Percentiles rank a stretch among this genome's conserved stretches.
phyloP scores from a whole-genome alignment of 2,888 invertebrate genomes.

The Dysmachus trigonus region DNA sequence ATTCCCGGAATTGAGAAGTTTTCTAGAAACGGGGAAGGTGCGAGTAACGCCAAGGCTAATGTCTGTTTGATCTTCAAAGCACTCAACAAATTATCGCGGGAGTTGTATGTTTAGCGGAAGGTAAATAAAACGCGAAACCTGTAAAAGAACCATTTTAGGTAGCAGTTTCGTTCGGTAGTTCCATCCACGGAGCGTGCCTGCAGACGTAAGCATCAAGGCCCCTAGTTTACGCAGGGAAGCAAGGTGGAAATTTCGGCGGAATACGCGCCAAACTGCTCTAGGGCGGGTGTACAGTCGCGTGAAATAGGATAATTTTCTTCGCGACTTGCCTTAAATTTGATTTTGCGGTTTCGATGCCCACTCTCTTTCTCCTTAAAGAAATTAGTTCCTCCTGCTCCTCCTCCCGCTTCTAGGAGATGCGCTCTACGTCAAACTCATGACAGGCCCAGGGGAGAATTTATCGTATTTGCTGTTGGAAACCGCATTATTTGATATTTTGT shows the following conservation, averaged over 20 bases:
- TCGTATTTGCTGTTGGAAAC: background rate
- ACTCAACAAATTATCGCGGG: slow-evolving; percentile 31
- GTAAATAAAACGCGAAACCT: slow-evolving; percentile 33
- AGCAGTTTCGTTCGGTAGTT: slow-evolving; percentile 11
- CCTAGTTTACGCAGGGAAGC: background rate
- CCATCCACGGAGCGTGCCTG: background rate
- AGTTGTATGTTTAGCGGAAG: slow-evolving; percentile 14
- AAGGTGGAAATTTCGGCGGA: background rate
- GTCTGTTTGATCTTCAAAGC: slow-evolving; percentile 39
- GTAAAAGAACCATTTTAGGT: slow-evolving; percentile 36
- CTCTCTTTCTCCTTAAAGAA: background rate
- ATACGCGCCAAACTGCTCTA: background rate
- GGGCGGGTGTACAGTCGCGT: slow-evolving; percentile 1
- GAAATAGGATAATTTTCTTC: slow-evolving; percentile 43
- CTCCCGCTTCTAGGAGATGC: background rate
- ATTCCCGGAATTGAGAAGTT: background rate
- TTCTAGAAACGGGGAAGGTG: background rate
- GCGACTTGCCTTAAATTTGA: slow-evolving; percentile 34
- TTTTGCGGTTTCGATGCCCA: slow-evolving; percentile 34
- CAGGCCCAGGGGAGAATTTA: background rate
- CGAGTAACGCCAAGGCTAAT: background rate
- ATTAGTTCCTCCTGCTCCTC: background rate
- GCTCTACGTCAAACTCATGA: background rate
- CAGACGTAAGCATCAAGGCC: slow-evolving; percentile 10
- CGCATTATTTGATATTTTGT: slow-evolving; percentile 24